Conservation (phyloP, 2,888 invertebrate genomes). For the Meghimatium bilineatum region DNA sequence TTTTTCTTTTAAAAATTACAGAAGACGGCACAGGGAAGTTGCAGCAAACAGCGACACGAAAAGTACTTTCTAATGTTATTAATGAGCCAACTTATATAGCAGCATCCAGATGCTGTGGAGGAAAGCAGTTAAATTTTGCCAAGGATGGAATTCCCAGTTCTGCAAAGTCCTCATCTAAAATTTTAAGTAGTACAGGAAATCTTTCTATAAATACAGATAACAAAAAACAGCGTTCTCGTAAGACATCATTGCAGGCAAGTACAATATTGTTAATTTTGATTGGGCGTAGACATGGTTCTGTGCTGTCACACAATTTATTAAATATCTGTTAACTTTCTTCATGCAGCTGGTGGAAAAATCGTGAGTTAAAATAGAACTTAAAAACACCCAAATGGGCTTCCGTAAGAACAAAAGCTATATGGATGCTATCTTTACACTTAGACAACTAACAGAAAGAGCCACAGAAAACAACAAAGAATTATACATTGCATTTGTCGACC, state of each 20-base stretch:
- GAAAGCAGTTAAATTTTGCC: background rate
- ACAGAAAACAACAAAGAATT: too few relatives aligned
- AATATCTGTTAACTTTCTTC: too few relatives aligned
- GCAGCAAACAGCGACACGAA: slow-evolving; percentile 54
- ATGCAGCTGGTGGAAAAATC: too few relatives aligned
- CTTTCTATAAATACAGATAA: background rate
- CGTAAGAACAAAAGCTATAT: too few relatives aligned
- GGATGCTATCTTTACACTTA: too few relatives aligned
- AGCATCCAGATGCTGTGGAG: background rate
- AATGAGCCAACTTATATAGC: background rate
- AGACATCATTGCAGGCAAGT: slow-evolving; percentile 12
- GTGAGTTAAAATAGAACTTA: too few relatives aligned
- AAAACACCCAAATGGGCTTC: too few relatives aligned
- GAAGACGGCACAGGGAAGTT: slow-evolving; percentile 13
- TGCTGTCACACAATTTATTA: too few relatives aligned
- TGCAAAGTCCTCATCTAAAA: background rate
- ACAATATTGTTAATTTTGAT: background rate
- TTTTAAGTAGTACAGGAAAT: slow-evolving; percentile 19
- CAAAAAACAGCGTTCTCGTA: background rate
- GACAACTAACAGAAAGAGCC: too few relatives aligned
- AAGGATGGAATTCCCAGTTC: background rate
- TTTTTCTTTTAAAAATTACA: background rate
- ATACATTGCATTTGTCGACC: too few relatives aligned
- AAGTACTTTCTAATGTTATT: slow-evolving; percentile 61
- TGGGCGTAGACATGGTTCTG: too few relatives aligned